Evolutionary conservation across 2,888 invertebrate species (phyloP).

Genomic region (Hirtodrosophila histrioides): DNA sequence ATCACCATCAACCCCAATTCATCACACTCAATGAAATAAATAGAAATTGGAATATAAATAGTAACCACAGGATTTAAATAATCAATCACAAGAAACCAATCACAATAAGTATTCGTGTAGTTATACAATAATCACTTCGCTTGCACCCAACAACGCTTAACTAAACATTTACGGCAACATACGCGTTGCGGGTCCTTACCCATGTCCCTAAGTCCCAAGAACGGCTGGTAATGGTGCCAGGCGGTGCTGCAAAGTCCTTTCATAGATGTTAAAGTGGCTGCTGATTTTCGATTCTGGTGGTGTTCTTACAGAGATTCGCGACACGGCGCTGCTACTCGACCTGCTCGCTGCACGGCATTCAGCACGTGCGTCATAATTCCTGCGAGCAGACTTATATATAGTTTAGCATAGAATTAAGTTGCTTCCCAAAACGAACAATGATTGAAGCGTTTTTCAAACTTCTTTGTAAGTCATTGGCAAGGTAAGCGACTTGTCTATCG

Average conservation of each 20-base stretch:
- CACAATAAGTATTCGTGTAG: not conserved
- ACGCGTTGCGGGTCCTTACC: not conserved
- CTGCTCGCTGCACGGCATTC: slow-evolving; percentile 90
- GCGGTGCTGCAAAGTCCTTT: not conserved
- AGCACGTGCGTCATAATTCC: slow-evolving; percentile 91
- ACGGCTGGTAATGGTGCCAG: not conserved
- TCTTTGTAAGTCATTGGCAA: slow-evolving; percentile 60
- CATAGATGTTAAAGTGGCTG: slow-evolving; percentile 36
- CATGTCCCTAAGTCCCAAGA: not conserved
- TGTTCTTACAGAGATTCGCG: slow-evolving; percentile 88
- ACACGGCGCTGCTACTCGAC: slow-evolving; percentile 92
- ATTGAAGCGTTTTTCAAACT: slow-evolving; percentile 18
- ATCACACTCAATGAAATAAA: not conserved
- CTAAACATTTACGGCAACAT: too few species aligned
- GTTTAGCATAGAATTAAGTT: slow-evolving; percentile 83
- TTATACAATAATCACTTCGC: not conserved
- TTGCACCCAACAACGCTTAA: not conserved
- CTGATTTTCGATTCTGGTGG: slow-evolving; percentile 59
- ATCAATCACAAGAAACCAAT: too few species aligned
- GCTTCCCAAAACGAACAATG: slow-evolving; percentile 12
- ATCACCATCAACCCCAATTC: not conserved
- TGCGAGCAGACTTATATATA: slow-evolving; percentile 94
- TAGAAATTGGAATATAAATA: too few species aligned
- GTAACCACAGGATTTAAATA: too few species aligned
- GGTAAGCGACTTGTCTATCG: slow-evolving; percentile 62